Evolutionary conservation across 2,113 vertebrate species (phyloP).

Genomic region (Atlantisia rogersi): DNA sequence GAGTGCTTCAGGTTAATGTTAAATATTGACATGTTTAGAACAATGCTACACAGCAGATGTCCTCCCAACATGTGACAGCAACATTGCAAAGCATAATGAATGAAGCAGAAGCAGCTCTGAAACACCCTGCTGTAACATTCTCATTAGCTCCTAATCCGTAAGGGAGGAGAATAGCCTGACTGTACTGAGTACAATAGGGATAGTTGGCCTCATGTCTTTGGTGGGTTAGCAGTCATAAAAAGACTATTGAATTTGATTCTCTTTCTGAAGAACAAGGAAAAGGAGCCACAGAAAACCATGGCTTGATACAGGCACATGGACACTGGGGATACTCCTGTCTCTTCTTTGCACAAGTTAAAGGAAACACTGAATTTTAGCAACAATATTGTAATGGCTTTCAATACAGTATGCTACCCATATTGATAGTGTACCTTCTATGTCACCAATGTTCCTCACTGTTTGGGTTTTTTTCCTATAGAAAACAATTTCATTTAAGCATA

Average conservation of each 20-base stretch:
- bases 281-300: not conserved
- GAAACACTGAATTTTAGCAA: not conserved
- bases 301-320: not conserved
- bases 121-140: not conserved
- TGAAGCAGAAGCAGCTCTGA: not conserved
- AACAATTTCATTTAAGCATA: not conserved
- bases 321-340: not conserved
- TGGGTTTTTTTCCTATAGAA: not conserved
- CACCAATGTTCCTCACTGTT: not conserved
- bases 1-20: not conserved
- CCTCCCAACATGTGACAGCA: not conserved
- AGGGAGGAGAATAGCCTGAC: not conserved
- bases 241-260: not conserved
- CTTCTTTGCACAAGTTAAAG: not conserved
- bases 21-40: slow-evolving; percentile 11
- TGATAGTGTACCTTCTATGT: not conserved
- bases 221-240: not conserved
- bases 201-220: not conserved
- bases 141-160: not conserved
- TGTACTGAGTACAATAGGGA: not conserved
- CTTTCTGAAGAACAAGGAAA: not conserved
- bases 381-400: not conserved
- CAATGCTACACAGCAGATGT: not conserved
- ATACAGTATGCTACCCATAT: not conserved
- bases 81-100: not conserved